Conservation (phyloP, 2,888 invertebrate genomes). For the Mesodorylaimus sp. region DNA sequence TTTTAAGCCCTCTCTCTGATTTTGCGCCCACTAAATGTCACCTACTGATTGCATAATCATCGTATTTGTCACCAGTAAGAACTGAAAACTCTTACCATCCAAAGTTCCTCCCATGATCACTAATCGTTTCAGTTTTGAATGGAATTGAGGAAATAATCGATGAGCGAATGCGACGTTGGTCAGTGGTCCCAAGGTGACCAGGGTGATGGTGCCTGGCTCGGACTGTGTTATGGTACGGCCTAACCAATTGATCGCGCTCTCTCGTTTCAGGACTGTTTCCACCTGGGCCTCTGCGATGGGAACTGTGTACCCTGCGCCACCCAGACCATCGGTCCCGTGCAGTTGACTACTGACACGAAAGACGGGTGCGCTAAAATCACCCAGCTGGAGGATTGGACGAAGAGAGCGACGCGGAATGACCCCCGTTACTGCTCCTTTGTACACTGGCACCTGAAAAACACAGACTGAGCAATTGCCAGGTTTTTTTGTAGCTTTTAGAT, state of each 20-base stretch:
- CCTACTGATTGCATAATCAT: neutral
- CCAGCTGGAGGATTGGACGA: too few relatives aligned
- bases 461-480: slow-evolving; percentile 55
- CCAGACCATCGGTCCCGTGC: neutral
- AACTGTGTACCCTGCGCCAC: neutral
- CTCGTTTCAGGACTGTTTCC: too few relatives aligned
- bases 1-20: too few relatives aligned
- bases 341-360: too few relatives aligned
- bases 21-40: too few relatives aligned
- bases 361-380: too few relatives aligned
- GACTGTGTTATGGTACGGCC: too few relatives aligned
- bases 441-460: too few relatives aligned
- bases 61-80: neutral
- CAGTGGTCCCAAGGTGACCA: slow-evolving; percentile 29
- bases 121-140: slow-evolving; percentile 14
- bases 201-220: slow-evolving; percentile 23
- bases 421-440: too few relatives aligned
- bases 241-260: too few relatives aligned
- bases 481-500: slow-evolving; percentile 40
- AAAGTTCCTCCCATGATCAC: slow-evolving; percentile 26
- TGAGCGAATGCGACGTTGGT: slow-evolving; percentile 30
- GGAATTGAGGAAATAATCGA: slow-evolving; percentile 25
- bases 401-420: too few relatives aligned
- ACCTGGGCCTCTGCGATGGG: too few relatives aligned
- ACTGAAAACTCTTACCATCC: slow-evolving; percentile 15